Conservation (phyloP, 2,113 vertebrate species). For the Phoenicopterus ruber region DNA sequence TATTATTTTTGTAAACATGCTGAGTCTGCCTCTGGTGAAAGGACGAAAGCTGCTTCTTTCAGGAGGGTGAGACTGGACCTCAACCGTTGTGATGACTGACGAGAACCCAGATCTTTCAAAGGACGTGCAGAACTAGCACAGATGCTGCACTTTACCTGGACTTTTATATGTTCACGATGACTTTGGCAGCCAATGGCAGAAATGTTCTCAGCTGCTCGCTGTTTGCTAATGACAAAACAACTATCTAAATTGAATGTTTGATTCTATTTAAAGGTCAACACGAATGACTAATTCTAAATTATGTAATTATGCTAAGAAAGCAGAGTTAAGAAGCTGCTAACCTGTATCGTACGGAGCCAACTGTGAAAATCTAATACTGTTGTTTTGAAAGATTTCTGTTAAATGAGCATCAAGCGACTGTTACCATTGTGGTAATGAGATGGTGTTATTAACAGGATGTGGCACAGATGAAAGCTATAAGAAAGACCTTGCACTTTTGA, state of each 20-base stretch:
- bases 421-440: constrained; percentile 61
- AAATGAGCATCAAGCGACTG: constrained; percentile 25
- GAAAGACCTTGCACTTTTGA: constrained; percentile 36
- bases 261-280: constrained; percentile 45
- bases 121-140: neutral
- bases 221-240: constrained; percentile 27
- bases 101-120: neutral
- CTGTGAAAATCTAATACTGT: constrained; percentile 17
- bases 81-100: neutral
- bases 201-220: neutral
- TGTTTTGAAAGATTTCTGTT: constrained; percentile 59
- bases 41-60: neutral
- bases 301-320: constrained; percentile 51
- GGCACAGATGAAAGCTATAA: constrained; percentile 44
- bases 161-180: neutral
- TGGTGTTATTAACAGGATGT: constrained; percentile 59
- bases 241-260: constrained; percentile 40
- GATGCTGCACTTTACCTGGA: neutral
- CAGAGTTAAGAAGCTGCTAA: constrained; percentile 45
- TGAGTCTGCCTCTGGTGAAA: neutral
- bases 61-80: neutral
- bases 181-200: neutral
- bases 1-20: neutral
- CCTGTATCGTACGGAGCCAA: neutral
- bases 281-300: constrained; percentile 41